These are phyloP conservation scores for Pollenia griseotomentosa DNA, from an alignment of 2,888 invertebrate species.

Conservation along the genomic window DNA sequence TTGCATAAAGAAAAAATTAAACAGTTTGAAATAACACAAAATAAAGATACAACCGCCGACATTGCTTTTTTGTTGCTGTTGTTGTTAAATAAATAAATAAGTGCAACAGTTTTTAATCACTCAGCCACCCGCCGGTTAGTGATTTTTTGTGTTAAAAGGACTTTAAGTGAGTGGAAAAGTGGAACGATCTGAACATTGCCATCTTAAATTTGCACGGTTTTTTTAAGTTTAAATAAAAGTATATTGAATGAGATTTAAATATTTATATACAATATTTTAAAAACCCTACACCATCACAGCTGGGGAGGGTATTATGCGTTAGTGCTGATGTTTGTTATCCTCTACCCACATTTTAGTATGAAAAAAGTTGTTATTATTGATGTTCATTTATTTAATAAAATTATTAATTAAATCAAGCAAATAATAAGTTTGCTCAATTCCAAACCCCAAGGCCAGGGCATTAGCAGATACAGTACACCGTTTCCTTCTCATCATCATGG, in stretches of 20 bases:
- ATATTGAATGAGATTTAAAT: not conserved
- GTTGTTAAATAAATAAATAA: slow-evolving; percentile 1
- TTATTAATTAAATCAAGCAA: too few species aligned
- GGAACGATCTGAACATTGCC: not conserved
- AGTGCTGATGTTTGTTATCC: too few species aligned
- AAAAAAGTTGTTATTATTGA: too few species aligned
- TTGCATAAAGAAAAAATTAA: slow-evolving; percentile 30
- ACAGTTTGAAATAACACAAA: not conserved
- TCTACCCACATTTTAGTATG: too few species aligned
- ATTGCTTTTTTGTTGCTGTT: not conserved
- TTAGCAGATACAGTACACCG: too few species aligned
- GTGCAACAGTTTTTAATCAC: slow-evolving; percentile 2
- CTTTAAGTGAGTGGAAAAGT: not conserved
- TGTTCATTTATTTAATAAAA: too few species aligned
- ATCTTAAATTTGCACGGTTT: not conserved
- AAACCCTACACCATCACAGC: not conserved
- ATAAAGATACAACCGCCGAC: not conserved
- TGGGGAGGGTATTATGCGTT: too few species aligned
- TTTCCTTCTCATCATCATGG: too few species aligned
- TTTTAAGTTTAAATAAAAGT: not conserved
- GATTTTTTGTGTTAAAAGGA: not conserved
- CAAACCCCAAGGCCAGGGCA: too few species aligned
- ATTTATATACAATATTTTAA: not conserved
- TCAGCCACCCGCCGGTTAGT: not conserved
- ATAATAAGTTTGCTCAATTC: too few species aligned